Percentiles rank a stretch among this genome's conserved stretches.
Conservation (phyloP, 2,113 vertebrate species). For the Etia nguti region DNA sequence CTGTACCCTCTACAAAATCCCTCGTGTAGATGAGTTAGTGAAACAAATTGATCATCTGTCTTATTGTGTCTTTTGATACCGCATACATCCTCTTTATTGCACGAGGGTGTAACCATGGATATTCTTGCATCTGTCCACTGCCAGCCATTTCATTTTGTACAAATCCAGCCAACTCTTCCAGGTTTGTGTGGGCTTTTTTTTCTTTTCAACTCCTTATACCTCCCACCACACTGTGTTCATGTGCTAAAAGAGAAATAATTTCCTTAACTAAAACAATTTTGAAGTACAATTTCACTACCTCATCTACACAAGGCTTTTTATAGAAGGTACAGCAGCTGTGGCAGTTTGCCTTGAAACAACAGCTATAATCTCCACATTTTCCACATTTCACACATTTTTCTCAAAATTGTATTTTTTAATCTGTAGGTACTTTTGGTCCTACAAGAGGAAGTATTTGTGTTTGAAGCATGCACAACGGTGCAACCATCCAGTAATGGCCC, state of each 20-base stretch:
- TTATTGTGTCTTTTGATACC: neutral
- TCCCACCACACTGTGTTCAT: neutral
- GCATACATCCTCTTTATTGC: neutral
- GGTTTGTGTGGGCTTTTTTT: neutral
- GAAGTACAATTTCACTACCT: neutral
- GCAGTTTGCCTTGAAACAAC: neutral
- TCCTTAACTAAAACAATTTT: neutral
- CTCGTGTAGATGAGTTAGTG: neutral
- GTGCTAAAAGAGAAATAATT: neutral
- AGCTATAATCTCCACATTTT: neutral
- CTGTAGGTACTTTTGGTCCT: neutral
- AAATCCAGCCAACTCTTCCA: neutral
- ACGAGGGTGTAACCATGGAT: neutral
- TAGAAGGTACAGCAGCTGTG: neutral
- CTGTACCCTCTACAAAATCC: neutral
- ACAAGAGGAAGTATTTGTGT: neutral
- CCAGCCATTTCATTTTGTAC: neutral
- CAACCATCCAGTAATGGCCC: neutral
- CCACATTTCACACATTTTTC: neutral
- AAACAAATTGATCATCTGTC: neutral
- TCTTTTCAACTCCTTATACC: neutral
- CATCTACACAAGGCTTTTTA: neutral
- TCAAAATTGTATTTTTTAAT: neutral
- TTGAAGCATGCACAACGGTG: rapidly evolving
- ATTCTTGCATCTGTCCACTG: neutral